Evolutionary conservation across 2,113 vertebrate genomes (phyloP).

Genomic region (Hepsetus odoe): DNA sequence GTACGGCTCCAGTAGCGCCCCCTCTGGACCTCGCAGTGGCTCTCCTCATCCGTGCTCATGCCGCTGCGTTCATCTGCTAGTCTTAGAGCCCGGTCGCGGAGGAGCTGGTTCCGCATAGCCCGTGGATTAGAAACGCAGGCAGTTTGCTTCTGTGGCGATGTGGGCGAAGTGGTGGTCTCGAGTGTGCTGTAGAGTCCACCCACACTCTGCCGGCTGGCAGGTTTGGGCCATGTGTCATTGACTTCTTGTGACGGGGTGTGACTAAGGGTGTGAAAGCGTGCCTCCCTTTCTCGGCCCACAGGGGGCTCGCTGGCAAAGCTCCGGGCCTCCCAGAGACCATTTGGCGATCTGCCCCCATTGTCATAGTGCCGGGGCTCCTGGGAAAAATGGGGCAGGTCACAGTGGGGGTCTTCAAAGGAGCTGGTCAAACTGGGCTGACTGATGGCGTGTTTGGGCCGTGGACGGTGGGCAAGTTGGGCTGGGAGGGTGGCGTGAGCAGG

Average conservation of each 20-base stretch:
- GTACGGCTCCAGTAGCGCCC: conserved; percentile 77
- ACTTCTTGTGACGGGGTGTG: conserved; percentile 68
- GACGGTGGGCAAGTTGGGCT: not conserved
- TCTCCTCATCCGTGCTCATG: conserved; percentile 78
- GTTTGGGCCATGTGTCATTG: conserved; percentile 80
- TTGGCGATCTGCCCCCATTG: conserved; percentile 42
- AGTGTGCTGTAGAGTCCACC: conserved; percentile 72
- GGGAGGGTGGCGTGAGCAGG: conserved; percentile 6
- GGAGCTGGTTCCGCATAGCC: conserved; percentile 70
- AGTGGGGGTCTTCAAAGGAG: conserved; percentile 57
- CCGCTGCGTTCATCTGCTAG: conserved; percentile 71
- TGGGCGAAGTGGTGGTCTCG: conserved; percentile 54
- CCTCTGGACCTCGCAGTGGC: conserved; percentile 65
- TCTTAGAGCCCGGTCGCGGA: conserved; percentile 74
- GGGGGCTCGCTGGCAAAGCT: conserved; percentile 59
- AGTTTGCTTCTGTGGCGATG: conserved; percentile 47
- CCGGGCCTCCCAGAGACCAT: conserved; percentile 63
- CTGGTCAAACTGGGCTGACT: conserved; percentile 62
- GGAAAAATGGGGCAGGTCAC: conserved; percentile 30
- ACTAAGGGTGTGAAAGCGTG: conserved; percentile 60
- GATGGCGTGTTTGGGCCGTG: conserved; percentile 40
- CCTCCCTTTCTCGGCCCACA: conserved; percentile 22
- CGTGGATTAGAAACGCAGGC: conserved; percentile 41
- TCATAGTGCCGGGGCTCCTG: conserved; percentile 61
- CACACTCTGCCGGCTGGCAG: conserved; percentile 59